Percentiles rank a stretch among this genome's conserved stretches.
phyloP scores from a whole-genome alignment of 2,797 vertebrate genomes.

The Coreius guichenoti region DNA sequence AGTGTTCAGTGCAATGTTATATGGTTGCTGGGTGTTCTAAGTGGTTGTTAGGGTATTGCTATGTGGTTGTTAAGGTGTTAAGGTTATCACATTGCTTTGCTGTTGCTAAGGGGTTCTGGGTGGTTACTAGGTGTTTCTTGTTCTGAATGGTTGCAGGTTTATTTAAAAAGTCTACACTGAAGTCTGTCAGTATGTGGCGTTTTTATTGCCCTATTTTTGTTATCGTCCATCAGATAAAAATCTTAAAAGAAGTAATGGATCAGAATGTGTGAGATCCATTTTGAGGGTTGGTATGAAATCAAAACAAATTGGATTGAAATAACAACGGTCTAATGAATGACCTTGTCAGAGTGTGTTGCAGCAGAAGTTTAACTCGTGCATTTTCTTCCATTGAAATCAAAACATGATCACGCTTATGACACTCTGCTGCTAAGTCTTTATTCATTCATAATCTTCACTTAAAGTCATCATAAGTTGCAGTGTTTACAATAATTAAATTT shows the following conservation, averaged over 20 bases:
- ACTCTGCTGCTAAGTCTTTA: conserved; percentile 1
- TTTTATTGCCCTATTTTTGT: background rate
- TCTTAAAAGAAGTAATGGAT: background rate
- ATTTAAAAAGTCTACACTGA: background rate
- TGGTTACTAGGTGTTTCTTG: background rate
- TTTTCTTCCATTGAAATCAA: background rate
- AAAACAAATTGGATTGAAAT: background rate
- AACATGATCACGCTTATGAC: background rate
- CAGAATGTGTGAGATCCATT: background rate
- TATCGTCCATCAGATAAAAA: background rate
- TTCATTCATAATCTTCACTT: conserved; percentile 8
- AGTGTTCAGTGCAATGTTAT: too few relatives aligned
- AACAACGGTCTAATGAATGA: background rate
- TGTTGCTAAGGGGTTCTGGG: too few relatives aligned
- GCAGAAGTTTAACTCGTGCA: background rate
- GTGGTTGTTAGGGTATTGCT: too few relatives aligned
- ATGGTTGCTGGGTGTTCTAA: too few relatives aligned
- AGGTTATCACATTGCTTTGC: too few relatives aligned
- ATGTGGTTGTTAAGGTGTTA: too few relatives aligned
- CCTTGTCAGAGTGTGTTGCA: background rate
- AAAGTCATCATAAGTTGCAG: background rate
- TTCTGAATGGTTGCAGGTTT: background rate
- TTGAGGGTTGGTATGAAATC: background rate
- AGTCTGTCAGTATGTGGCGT: background rate
- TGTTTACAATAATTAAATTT: conserved; percentile 45